phyloP scores from a whole-genome alignment of 1,140 invertebrate genomes.

The Metopolophium dirhodum region DNA sequence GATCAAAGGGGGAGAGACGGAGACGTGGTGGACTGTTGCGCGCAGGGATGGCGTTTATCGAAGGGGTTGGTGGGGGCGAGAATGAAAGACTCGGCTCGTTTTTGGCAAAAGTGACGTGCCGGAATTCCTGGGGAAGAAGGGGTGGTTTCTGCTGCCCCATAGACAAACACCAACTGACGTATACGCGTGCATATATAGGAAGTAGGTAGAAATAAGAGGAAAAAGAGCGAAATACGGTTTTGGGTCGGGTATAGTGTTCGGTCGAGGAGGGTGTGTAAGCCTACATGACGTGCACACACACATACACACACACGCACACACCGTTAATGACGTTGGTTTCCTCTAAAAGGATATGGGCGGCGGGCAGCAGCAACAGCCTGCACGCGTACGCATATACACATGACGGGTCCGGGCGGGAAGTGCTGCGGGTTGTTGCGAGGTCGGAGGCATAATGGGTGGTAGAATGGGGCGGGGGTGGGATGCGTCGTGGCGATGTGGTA shows the following conservation, averaged over 20 bases:
- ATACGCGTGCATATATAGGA: not conserved
- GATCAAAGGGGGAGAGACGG: constrained; percentile 5
- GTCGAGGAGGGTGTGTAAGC: constrained; percentile 20
- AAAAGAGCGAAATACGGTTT: not conserved
- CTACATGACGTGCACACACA: constrained; percentile 22
- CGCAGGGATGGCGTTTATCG: not conserved
- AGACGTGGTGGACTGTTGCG: not conserved
- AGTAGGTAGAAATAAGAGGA: constrained; percentile 3
- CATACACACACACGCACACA: not conserved
- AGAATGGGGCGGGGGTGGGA: not conserved
- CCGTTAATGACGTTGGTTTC: constrained; percentile 52
- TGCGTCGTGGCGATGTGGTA: not conserved
- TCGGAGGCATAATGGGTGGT: not conserved
- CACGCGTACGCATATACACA: not conserved
- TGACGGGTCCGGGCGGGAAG: not conserved
- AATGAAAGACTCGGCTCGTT: constrained; percentile 2
- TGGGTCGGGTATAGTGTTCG: not conserved
- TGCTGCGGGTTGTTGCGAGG: not conserved
- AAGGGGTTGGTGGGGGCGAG: not conserved
- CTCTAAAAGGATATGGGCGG: constrained; percentile 25
- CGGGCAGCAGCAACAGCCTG: not conserved
- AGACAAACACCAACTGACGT: constrained; percentile 42
- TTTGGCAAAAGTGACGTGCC: constrained; percentile 51
- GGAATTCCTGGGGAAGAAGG: not conserved
- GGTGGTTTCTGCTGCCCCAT: constrained; percentile 32